Evolutionary conservation across 2,113 vertebrate genomes (phyloP), one percentile per base, ranked within the genome.

Genomic region (Pterocles gutturalis): DNA sequence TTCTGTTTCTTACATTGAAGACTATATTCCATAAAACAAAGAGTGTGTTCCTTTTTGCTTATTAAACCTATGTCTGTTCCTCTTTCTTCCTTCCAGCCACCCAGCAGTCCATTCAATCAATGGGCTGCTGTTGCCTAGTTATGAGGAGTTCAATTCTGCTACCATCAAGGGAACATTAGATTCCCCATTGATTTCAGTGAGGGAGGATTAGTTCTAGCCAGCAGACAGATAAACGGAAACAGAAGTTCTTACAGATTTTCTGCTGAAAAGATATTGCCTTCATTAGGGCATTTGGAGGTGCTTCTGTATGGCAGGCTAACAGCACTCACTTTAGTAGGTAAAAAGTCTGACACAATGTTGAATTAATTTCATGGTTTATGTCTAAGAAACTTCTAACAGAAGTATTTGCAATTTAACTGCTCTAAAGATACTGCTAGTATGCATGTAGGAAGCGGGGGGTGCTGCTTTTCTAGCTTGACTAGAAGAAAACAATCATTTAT

Each of bases 21-120:
- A 94, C 90, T 82, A 92, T 76, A 91, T 75, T 82, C 78, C 51
- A 82, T 67, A 95, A 95, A 94, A 80, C 41, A 96, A 75, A 51
- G 70, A 62, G 13, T 12, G 11, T 70, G 25, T 21, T 93, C 51
- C 71, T 71, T 72, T 87, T 91, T 91, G 48, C 64, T 55, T 78
- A 88, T 91, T 91, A 95, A 87, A 90, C 75, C 93, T 24, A 92
- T 36, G 19, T 43, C 21, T 90, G 34, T 41, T 89, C 29, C 62
- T 54, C 58, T 86, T 51, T 17, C 66, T 84, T 72, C 69, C 55
- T 89, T 81, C 29, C 33, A 94, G 43, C 26, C 46, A 89, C 86
- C 38, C 84, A 95, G 89, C 41, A 89, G 79, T 58, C 77, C 67
- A 71, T 58, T 83, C 69, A 92, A 76, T 94, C 89, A 91, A 91